Evolutionary conservation across 2,797 vertebrate species (phyloP), one percentile per base, ranked within the genome.

Genomic region (Pempheris klunzingeri): DNA sequence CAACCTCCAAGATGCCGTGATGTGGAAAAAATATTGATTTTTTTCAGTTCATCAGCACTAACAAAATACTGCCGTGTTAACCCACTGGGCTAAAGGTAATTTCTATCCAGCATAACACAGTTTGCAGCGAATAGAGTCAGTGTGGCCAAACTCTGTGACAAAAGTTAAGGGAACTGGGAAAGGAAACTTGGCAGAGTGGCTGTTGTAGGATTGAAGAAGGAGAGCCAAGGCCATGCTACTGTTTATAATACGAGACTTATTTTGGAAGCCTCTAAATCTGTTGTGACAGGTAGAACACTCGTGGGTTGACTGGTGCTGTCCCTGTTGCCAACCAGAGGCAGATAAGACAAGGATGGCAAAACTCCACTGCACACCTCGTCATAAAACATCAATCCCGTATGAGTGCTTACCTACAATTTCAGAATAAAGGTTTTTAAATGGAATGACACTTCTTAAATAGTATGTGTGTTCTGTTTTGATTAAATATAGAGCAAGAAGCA

Each of bases 221-320:
- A 59, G 70, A 84, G 60, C 55, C 64, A 53, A 52, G 62, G 74
- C 69, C 43, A 46, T 38, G 61, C 57, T 53, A 43, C 80, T 71
- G 72, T 82, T 88, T 83, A 72, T 71, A 65, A 83, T 74, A 52
- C 36, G 44, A 83, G 66, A 73, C 46, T 81, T 81, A 75, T 85
- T 87, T 80, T 78, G 63, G 83, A 67, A 79, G 49, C 78, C 39
- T 74, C 77, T 88, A 85, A 90, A 88, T 89, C 77, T 79, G 82
- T 85, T 73, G 73, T 87, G 88, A 90, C 86, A 88, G 80, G 81
- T 78, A 61, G 77, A 83, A 78, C 73, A 80, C 75, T 75, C 36
- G 54, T 82, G 83, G 82, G 77, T 83, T 76, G 78, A 59, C 77
- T 72, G 63, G 22, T 68, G 30, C 28, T 57, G 68, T 82, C 80